These are phyloP conservation scores for Pavo muticus DNA, from an alignment of 2,113 vertebrate genomes.

Conservation along the genomic window DNA sequence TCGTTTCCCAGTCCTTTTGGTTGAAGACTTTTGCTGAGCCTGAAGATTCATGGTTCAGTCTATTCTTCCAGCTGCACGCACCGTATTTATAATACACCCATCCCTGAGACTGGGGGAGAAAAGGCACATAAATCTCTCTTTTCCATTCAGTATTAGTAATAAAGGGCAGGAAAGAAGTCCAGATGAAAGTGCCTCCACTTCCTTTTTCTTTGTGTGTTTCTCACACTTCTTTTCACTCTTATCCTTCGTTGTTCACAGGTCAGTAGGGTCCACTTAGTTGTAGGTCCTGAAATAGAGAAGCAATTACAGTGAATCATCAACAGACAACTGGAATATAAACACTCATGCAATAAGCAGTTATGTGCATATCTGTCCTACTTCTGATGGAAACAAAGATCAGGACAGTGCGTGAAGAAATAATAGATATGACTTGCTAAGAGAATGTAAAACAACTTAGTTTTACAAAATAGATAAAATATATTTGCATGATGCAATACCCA, in stretches of 20 bases:
- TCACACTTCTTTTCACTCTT: constrained; percentile 48
- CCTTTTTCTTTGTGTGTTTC: constrained; percentile 2
- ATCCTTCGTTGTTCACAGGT: constrained; percentile 27
- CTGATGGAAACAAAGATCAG: neutral
- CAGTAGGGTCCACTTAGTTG: constrained; percentile 23
- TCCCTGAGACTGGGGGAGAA: constrained; percentile 23
- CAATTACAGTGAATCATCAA: constrained; percentile 36
- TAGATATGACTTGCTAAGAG: neutral
- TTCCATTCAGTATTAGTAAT: constrained; percentile 34
- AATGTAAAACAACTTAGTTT: neutral
- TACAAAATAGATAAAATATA: neutral
- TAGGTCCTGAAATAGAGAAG: constrained; percentile 62
- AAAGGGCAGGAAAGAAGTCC: neutral
- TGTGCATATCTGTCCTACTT: neutral
- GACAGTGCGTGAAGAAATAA: neutral
- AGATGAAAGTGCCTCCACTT: constrained; percentile 24
- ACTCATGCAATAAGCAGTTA: neutral
- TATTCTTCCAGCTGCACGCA: neutral
- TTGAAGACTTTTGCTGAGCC: constrained; percentile 90
- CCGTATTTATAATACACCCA: constrained; percentile 54
- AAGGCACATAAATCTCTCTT: constrained; percentile 16
- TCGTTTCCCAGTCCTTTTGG: constrained; percentile 91
- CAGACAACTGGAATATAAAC: neutral
- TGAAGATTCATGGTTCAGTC: constrained; percentile 92
- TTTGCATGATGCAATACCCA: neutral